A percentile compares a stretch with the other conserved stretches of the same genome.
These are phyloP conservation scores for Drosophila sproati DNA, from an alignment of 1,140 invertebrate species.

Conservation along the genomic window DNA sequence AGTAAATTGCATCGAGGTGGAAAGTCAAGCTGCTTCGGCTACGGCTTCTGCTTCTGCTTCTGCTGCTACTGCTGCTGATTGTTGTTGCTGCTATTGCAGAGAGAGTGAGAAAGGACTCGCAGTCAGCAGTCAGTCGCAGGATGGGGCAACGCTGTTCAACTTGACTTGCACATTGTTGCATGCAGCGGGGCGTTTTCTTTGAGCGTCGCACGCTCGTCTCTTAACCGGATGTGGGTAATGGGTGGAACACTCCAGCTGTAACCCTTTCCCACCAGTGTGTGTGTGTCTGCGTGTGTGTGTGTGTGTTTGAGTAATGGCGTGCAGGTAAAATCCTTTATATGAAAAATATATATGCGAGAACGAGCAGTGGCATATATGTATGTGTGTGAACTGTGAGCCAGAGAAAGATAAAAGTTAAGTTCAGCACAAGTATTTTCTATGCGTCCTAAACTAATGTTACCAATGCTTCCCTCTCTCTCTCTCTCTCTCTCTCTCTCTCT, in stretches of 20 bases:
- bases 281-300: slow-evolving; percentile 6
- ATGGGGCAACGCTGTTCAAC: slow-evolving; percentile 44
- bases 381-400: slow-evolving; percentile 1
- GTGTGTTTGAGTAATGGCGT: slow-evolving; percentile 50
- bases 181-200: slow-evolving; percentile 70
- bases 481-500: not conserved
- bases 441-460: slow-evolving; percentile 42
- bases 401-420: slow-evolving; percentile 62
- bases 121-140: slow-evolving; percentile 14
- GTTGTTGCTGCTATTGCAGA: not conserved
- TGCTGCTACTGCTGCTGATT: slow-evolving; percentile 17
- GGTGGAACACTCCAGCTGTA: slow-evolving; percentile 33
- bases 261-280: slow-evolving; percentile 30
- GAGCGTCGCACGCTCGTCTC: slow-evolving; percentile 51
- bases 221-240: slow-evolving; percentile 4
- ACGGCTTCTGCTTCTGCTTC: not conserved
- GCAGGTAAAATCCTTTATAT: slow-evolving; percentile 67
- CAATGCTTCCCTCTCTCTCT: slow-evolving; percentile 29
- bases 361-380: slow-evolving; percentile 3
- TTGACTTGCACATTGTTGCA: slow-evolving; percentile 80
- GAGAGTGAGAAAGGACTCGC: not conserved
- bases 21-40: slow-evolving; percentile 65
- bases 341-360: slow-evolving; percentile 15
- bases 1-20: slow-evolving; percentile 80
- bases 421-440: slow-evolving; percentile 65